phyloP scores from a whole-genome alignment of 2,888 invertebrate genomes.

The Artemia sinica region DNA sequence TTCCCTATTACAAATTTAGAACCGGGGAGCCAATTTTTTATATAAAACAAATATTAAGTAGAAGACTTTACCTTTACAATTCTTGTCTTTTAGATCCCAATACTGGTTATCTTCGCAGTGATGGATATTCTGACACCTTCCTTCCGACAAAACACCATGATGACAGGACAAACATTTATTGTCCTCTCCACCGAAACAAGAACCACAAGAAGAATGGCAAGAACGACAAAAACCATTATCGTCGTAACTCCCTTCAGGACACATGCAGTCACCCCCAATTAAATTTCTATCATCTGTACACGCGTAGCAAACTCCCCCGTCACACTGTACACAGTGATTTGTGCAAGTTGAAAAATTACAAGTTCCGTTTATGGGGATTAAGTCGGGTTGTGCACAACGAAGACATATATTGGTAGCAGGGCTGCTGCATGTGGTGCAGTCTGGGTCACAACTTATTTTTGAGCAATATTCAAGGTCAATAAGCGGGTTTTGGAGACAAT shows the following conservation, averaged over 20 bases:
- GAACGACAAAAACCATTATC: neutral
- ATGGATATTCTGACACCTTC: neutral
- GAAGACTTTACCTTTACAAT: neutral
- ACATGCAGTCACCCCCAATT: neutral
- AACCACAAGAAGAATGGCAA: neutral
- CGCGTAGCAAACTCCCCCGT: neutral
- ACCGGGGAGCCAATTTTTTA: neutral
- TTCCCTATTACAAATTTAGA: neutral
- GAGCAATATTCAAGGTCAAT: neutral
- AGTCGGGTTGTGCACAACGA: neutral
- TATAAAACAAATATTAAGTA: neutral
- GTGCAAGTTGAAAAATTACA: neutral
- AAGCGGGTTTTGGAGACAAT: constrained; percentile 2
- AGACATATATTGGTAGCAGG: neutral
- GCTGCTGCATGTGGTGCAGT: neutral
- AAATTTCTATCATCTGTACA: neutral
- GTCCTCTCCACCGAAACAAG: neutral
- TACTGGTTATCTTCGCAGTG: neutral
- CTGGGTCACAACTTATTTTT: neutral
- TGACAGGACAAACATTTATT: neutral
- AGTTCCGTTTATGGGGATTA: neutral
- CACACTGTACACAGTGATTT: neutral
- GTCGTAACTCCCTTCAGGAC: constrained; percentile 3
- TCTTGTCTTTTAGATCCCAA: constrained; percentile 4
- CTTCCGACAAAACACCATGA: neutral